Evolutionary conservation across 2,113 vertebrate genomes (phyloP), one percentile per base, ranked within the genome.

Genomic region (Amazona vittata): DNA sequence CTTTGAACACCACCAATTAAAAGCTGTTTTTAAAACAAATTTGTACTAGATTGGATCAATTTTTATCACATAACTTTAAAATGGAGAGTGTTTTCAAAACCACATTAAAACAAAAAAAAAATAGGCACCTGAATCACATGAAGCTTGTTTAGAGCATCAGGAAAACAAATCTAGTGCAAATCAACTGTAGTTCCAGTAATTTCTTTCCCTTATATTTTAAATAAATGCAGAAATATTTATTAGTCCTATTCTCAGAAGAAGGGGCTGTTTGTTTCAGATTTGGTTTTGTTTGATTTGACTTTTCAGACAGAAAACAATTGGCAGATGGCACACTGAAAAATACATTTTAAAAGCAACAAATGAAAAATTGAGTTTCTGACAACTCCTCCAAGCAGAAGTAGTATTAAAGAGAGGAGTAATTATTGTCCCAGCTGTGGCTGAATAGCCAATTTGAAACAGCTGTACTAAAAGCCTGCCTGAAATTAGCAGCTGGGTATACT

Each of bases 381-480:
- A 71, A 33, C 15, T 85, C 25, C 62, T 84, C 37, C 60, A 93
- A 91, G 74, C 44, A 31, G 60, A 78, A 74, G 65, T 89, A 82
- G 73, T 47, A 89, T 37, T 86, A 59, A 75, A 73, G 81, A 87
- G 41, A 52, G 53, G 47, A 67, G 55, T 89, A 73, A 84, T 89
- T 52, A 75, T 63, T 92, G 78, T 15, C 90, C 92, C 75, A 79
- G 85, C 92, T 95, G 92, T 68, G 67, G 15, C 63, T 43, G 46
- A 94, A 71, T 10, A 83, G 93, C 53, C 89, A 74, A 86, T 86
- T 94, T 85, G 71, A 94, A 94, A 88, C 92, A 94, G 67, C 94
- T 94, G 88, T 83, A 57, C 52, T 64, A 50, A 83, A 80, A 50
- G 9, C 14, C 37, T 1, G 3, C 77, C 81, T 91, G 50, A 74